Conservation (phyloP, 2,113 vertebrate species). For the Dascyllus trimaculatus region DNA sequence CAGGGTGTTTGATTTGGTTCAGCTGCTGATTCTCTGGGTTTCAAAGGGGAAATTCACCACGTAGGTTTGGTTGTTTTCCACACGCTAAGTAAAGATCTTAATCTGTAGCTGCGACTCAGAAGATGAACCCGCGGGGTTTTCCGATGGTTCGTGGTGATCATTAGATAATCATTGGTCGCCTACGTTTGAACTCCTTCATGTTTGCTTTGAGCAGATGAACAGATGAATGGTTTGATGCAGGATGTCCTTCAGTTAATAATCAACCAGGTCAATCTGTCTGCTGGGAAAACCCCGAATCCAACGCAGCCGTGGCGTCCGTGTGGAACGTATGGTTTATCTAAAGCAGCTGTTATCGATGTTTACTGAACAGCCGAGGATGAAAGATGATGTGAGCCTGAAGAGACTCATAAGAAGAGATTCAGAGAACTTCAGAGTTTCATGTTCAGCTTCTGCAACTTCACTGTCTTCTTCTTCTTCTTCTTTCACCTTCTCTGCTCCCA, state of each 20-base stretch:
- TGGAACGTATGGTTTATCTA: no score
- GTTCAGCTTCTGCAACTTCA: no score
- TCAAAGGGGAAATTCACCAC: conserved; percentile 45
- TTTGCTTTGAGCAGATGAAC: conserved; percentile 18
- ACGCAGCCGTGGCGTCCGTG: neutral
- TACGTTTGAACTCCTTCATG: conserved; percentile 1
- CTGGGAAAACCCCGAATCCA: conserved; percentile 16
- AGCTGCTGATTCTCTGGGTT: neutral
- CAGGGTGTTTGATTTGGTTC: neutral
- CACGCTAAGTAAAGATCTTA: neutral
- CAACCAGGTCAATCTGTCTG: conserved; percentile 13
- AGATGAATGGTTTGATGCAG: neutral
- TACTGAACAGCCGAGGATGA: neutral
- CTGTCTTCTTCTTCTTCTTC: no score
- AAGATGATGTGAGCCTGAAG: no score
- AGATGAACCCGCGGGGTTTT: neutral
- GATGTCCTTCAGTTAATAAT: conserved; percentile 5
- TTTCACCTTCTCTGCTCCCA: no score
- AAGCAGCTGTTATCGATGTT: neutral
- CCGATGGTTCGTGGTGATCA: neutral
- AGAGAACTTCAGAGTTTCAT: no score
- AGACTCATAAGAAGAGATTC: no score
- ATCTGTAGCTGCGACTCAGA: neutral
- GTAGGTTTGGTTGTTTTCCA: neutral
- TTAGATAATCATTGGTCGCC: conserved; percentile 13